A percentile compares a stretch with the other conserved stretches of the same genome.
These are phyloP conservation scores for Andricus curvator DNA, from an alignment of 2,888 invertebrate genomes.

Conservation along the genomic window DNA sequence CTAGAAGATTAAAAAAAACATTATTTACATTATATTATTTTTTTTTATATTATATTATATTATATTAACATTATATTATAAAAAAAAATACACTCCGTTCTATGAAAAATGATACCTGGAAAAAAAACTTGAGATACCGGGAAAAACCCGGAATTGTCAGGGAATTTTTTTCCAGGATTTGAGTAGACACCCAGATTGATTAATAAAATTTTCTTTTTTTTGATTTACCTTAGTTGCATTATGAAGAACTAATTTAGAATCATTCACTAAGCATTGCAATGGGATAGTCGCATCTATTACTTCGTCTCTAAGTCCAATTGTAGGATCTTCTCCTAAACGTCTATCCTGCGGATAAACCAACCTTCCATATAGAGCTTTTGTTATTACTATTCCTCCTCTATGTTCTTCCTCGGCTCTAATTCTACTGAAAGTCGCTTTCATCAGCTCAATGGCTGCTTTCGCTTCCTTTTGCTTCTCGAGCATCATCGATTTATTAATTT, in stretches of 20 bases:
- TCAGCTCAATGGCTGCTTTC: conserved; percentile 90
- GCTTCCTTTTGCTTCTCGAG: conserved; percentile 91
- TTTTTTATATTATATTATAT: too few species aligned
- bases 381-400: conserved; percentile 91
- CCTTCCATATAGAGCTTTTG: conserved; percentile 90
- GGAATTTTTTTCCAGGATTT: too few species aligned
- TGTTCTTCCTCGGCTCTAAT: conserved; percentile 90
- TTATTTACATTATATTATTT: too few species aligned
- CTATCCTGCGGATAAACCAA: conserved; percentile 77
- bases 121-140: too few species aligned
- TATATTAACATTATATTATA: too few species aligned
- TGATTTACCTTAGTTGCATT: conserved; percentile 89
- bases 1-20: too few species aligned
- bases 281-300: conserved; percentile 96
- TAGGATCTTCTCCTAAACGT: conserved; percentile 58
- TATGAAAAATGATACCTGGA: too few species aligned
- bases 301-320: conserved; percentile 78
- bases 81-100: too few species aligned
- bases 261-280: conserved; percentile 94
- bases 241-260: conserved; percentile 92
- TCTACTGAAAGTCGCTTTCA: conserved; percentile 93
- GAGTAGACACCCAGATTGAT: too few species aligned
- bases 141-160: too few species aligned
- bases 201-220: not conserved
- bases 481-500: conserved; percentile 88